A percentile compares a stretch with the other conserved stretches of the same genome.
Evolutionary conservation across 2,888 invertebrate species (phyloP).

Genomic region (Mechanitis messenoides): DNA sequence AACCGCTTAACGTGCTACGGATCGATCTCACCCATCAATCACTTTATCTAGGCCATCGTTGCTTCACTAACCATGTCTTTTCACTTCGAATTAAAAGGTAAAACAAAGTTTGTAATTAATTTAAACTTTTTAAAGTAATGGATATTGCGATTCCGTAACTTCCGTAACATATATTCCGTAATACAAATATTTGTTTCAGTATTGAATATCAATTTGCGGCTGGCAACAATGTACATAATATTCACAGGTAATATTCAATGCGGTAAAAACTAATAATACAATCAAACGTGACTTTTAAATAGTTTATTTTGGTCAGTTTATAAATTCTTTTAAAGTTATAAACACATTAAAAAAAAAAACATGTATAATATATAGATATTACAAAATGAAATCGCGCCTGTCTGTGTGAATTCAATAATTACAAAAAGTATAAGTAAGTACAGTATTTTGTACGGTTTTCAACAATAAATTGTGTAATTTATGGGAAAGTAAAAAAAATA

Average conservation of each 20-base stretch:
- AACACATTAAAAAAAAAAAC: neutral
- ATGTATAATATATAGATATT: neutral
- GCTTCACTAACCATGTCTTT: neutral
- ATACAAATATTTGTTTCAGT: neutral
- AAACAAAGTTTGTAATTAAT: neutral
- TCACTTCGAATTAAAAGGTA: neutral
- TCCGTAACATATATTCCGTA: too few species aligned
- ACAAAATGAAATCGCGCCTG: too few species aligned
- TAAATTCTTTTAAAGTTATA: neutral
- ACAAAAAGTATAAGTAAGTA: too few species aligned
- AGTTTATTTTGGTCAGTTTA: neutral
- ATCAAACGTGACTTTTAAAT: neutral
- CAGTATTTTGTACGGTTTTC: too few species aligned
- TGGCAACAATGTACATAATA: neutral
- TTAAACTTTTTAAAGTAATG: too few species aligned
- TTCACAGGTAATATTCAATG: neutral
- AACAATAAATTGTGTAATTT: too few species aligned
- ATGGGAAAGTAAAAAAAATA: too few species aligned
- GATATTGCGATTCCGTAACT: too few species aligned
- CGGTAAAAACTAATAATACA: slow-evolving; percentile 3
- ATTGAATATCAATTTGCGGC: neutral
- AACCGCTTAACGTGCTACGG: too few species aligned
- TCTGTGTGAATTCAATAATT: too few species aligned
- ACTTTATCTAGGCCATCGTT: neutral
- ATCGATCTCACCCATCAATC: too few species aligned